Evolutionary conservation across 1,140 invertebrate species (phyloP), one percentile per base, ranked within the genome.

Genomic region (Aethina tumida): DNA sequence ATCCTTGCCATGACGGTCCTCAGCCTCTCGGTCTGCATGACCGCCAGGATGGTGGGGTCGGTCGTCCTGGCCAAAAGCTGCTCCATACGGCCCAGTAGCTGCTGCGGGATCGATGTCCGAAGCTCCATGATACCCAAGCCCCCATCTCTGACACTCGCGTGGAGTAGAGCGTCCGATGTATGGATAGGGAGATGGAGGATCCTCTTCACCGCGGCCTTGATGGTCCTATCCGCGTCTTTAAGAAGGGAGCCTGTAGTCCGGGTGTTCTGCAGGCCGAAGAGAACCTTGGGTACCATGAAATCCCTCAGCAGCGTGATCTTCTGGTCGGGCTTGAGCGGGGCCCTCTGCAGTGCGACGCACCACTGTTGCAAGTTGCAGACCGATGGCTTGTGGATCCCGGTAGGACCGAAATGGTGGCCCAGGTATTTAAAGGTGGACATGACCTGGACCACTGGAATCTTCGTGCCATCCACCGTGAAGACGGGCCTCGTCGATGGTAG

Each of bases 171-270:
- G 0, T 40, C 54, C 0, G 59, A 49, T 0, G 46, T 38, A 38
- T 66, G 62, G 4, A 48, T 31, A 0, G 62, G 62, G 0, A 65
- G 35, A 9, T 43, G n/a, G 1, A 64, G 31, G 57, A 57, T 60
- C 12, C 44, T 36, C 29, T 58, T 36, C 0, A 61, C 49, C 0
- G 37, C 31, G 1, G n/a, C 10, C 14, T 56, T 41, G n/a, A 41
- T 22, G 2, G 16, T 2, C 8, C 15, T 3, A 10, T 49, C 41
- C 5, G 20, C n/a, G 4, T 33, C 27, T 7, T 14, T 30, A 7
- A 39, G 28, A 1, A 26, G 19, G 17, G 0, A 40, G 21, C 2
- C 16, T n/a, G 3, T 30, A 14, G 0, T 33, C 9, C 0, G 32
- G 19, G 10, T 33, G 15, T 3, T 22, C 18, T 5, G 45, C 10